Evolutionary conservation across 2,113 vertebrate species (phyloP), one percentile per base, ranked within the genome.

Genomic region (Microtus richardsoni): DNA sequence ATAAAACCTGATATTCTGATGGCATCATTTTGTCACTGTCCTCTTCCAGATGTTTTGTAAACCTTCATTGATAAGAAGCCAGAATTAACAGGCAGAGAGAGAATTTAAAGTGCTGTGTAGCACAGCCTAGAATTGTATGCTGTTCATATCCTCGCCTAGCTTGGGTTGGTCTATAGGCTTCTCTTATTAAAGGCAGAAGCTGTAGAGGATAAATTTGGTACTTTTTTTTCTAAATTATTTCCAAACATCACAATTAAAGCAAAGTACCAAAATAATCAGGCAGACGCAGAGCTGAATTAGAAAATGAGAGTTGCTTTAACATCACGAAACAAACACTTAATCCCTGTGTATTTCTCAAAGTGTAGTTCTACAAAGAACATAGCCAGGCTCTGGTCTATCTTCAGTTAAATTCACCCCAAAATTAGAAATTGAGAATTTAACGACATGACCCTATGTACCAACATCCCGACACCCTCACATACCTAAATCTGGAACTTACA

Each of bases 401-500:
- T 64, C 52, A n/a, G 36, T 91, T 86, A 74, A 82, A 89, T 66
- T 79, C 62, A 89, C 88, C 33, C 58, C 47, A 91, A 96, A 96
- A 71, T 95, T 79, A 91, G n/a, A 54, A 94, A 97, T 89, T 88
- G 41, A 87, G 47, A 83, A 94, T 94, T 87, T 91, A 88, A 91
- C 33, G 49, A 80, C 47, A 44, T 0, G 2, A 58, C 41, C 80
- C 64, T 58, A 24, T 14, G 16, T 79, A n/a, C 0, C 0, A 91
- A 28, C 3, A 49, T 24, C 33, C 36, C 39, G 88, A 94, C 84
- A 86, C n/a, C 22, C 66, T 82, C 12, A 4, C 39, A 73, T 88
- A 89, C 95, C 64, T 60, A 91, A 91, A 87, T 58, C 77, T 92
- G 0, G 75, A 91, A n/a, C 41, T 71, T 82, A 21, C 0, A 87